A percentile compares a stretch with the other conserved stretches of the same genome.
Conservation (phyloP, 2,888 invertebrate species). For the Dicranocentrus wangi region DNA sequence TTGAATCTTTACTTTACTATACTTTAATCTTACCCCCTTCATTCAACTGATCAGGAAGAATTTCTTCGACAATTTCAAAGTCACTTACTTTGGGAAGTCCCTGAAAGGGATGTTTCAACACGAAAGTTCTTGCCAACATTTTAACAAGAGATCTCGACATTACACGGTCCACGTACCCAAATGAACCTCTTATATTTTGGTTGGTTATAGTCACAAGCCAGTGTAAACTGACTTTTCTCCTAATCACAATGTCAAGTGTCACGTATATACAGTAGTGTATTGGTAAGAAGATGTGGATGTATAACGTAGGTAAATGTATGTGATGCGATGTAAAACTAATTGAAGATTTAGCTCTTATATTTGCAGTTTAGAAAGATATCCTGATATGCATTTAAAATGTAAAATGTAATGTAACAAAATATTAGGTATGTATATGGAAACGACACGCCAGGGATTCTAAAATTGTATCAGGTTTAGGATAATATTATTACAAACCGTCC, state of each 20-base stretch:
- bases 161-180: neutral
- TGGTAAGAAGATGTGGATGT: slow-evolving; percentile 4
- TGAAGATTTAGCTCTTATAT: neutral
- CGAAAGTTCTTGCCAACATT: slow-evolving; percentile 61
- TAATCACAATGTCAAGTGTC: neutral
- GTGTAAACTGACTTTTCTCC: neutral
- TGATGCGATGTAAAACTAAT: neutral
- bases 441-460: too few species aligned
- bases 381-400: too few species aligned
- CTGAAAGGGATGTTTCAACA: slow-evolving; percentile 53
- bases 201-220: too few species aligned
- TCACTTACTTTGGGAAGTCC: slow-evolving; percentile 79
- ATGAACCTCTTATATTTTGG: neutral
- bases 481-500: too few species aligned
- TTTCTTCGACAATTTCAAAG: slow-evolving; percentile 82
- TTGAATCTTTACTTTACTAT: too few species aligned
- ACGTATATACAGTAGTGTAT: neutral
- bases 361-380: too few species aligned
- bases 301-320: neutral
- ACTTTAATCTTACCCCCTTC: slow-evolving; percentile 82
- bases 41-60: slow-evolving; percentile 78
- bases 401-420: too few species aligned
- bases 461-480: too few species aligned
- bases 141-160: slow-evolving; percentile 39
- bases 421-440: too few species aligned